These are phyloP conservation scores for Liodrosophila aerea DNA, from an alignment of 2,888 invertebrate species.

Conservation along the genomic window DNA sequence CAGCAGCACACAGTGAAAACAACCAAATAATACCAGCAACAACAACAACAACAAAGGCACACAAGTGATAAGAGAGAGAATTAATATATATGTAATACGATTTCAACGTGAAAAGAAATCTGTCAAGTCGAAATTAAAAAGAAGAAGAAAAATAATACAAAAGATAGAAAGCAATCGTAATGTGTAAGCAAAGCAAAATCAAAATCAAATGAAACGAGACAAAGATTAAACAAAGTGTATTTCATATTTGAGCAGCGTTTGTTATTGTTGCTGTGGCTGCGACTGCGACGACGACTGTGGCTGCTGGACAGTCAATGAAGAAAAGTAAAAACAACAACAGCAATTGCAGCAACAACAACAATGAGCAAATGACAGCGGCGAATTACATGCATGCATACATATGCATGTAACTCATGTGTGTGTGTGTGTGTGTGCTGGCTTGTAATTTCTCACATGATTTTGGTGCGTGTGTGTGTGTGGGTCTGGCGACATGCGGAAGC, in stretches of 20 bases:
- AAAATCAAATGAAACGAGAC: conserved; percentile 36
- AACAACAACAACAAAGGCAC: conserved; percentile 24
- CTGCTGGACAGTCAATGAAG: conserved; percentile 29
- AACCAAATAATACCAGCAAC: conserved; percentile 16
- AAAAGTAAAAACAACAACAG: conserved; percentile 19
- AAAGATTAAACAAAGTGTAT: conserved; percentile 67
- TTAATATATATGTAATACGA: conserved; percentile 55
- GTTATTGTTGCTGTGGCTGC: conserved; percentile 48
- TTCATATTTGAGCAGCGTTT: conserved; percentile 58
- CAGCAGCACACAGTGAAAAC: too few relatives aligned
- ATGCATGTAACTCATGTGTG: conserved; percentile 4
- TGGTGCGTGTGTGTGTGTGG: conserved; percentile 20
- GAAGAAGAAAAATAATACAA: conserved; percentile 38
- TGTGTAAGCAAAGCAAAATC: conserved; percentile 61
- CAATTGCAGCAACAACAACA: conserved; percentile 24
- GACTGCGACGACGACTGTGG: conserved; percentile 17
- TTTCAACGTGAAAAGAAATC: conserved; percentile 63
- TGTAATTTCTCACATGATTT: conserved; percentile 35
- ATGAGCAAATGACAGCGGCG: conserved; percentile 33
- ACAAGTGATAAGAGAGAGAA: conserved; percentile 56
- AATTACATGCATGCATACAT: neutral
- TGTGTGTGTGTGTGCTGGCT: too few relatives aligned
- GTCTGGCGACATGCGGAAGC: conserved; percentile 64
- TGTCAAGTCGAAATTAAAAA: conserved; percentile 24
- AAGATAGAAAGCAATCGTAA: conserved; percentile 67